Evolutionary conservation across 2,888 invertebrate species (phyloP), one percentile per base, ranked within the genome.

Genomic region (Acronicta alni): DNA sequence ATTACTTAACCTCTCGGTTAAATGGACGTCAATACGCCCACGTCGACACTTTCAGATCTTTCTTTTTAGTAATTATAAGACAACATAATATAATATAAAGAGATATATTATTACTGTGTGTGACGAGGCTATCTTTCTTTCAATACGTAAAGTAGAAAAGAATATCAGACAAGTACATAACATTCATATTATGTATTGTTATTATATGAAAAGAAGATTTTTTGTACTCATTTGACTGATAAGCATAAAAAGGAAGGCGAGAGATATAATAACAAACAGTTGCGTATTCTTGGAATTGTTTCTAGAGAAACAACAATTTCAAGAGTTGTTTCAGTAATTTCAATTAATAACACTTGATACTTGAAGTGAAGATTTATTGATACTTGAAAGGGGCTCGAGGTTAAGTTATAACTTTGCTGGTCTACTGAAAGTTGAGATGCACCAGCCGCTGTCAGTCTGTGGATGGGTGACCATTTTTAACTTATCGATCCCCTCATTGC

Each of bases 201-300:
- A n/a, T n/a, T n/a, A n/a, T n/a, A n/a, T n/a, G n/a, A 17, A 35
- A 6, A 17, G n/a, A 32, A 6, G n/a, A 35, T 15, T 38, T 17
- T 44, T 30, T 41, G 16, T 20, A 38, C 18, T 26, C 16, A 16
- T 45, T 42, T 45, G 37, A 46, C 38, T 41, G 47, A 41, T 48
- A 66, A 38, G 45, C 26, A 23, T 49, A 26, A 16, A 35, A 66
- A 45, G 45, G 8, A n/a, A 39, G 23, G 39, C 17, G 38, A 56
- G 20, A 30, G 38, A 35, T 35, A 39, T 54, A 39, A 51, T 16
- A 38, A 46, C 26, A 15, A 37, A 45, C 35, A 49, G 42, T 67
- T 49, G 38, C 10, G 14, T 42, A 15, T 35, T 30, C 32, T 32
- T 12, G 41, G 46, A 54, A 60, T 67, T 26, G 37, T 45, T 48